Base-by-base conservation (phyloP, 1,140 invertebrate species). In the Andrena cerasifolii region DNA sequence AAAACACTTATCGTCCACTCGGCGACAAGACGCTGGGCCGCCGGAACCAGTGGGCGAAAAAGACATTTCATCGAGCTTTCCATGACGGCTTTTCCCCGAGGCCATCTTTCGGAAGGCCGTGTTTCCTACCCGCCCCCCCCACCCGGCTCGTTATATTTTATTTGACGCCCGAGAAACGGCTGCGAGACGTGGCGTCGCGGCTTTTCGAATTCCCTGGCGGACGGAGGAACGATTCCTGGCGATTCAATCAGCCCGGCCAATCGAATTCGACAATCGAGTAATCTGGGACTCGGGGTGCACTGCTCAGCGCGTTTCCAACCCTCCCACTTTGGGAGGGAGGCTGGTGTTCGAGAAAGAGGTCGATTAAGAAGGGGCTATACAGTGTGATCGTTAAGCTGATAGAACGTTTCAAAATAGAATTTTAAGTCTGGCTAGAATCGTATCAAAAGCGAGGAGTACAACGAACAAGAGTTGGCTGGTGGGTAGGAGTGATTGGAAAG, bases 241-340 rank as follows among this genome's bases (percentile, higher is more conserved):
- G 82, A 85, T 84, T 84, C 83, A 84, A 85, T 85, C 83, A 83
- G 81, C 81, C 66, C 78, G 62, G 78, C 73, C 82, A 85, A 85
- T 85, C 73, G 65, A 81, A 80, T 83, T 80, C 78, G 78, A 83
- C 82, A 73, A 85, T 83, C 82, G 82, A 71, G 81, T 82, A 84
- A 84, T 80, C 77, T 71, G 56, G 36, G 71, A 68, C 47, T 26
- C 59, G 59, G 71, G 49, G 26, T 83, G 68, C 78, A 53, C 58
- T 66, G 67, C 43, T 79, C 76, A 36, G 36, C 77, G 54, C 62
- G 33, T 61, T 47, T 18, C 59, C 12, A 21, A 7, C 45, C 4
- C 33, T 45, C 43, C 31, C 31, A n/a, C n/a, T n/a, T n/a, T n/a
- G n/a, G n/a, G n/a, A n/a, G n/a, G 18, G 33, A 12, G n/a, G 51